phyloP scores from a whole-genome alignment of 1,140 invertebrate genomes.

The Zaprionus kolodkinae region DNA sequence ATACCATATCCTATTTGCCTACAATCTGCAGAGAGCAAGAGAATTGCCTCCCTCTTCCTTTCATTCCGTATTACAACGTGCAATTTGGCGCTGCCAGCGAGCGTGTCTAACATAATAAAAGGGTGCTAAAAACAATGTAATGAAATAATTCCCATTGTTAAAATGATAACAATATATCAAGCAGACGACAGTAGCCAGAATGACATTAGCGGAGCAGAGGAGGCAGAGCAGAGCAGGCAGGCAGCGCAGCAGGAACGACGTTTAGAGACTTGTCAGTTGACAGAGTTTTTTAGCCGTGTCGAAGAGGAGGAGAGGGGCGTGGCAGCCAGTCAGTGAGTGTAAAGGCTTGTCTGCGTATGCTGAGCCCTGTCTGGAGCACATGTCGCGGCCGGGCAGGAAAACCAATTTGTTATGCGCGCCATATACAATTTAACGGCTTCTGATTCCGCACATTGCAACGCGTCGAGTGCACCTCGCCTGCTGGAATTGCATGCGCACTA shows the following conservation, averaged over 20 bases:
- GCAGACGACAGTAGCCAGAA: constrained; percentile 46
- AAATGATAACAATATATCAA: constrained; percentile 83
- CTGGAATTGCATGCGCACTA: constrained; percentile 36
- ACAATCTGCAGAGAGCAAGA: not conserved
- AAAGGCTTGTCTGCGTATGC: constrained; percentile 47
- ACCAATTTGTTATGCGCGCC: constrained; percentile 75
- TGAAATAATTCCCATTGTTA: constrained; percentile 81
- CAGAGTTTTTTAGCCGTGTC: constrained; percentile 42
- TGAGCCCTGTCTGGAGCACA: constrained; percentile 51
- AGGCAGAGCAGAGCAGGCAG: constrained; percentile 45
- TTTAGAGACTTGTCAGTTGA: constrained; percentile 46
- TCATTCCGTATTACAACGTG: constrained; percentile 9
- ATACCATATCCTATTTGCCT: not conserved
- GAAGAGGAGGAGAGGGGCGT: too few species aligned
- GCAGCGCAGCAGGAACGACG: constrained; percentile 30
- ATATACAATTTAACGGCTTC: constrained; percentile 76
- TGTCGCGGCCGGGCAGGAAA: constrained; percentile 62
- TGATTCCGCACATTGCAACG: constrained; percentile 65
- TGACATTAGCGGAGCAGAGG: constrained; percentile 56
- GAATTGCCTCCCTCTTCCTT: not conserved
- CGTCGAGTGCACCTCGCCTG: constrained; percentile 15
- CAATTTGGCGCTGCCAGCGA: constrained; percentile 18
- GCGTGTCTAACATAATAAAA: constrained; percentile 67
- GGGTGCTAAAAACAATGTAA: constrained; percentile 69
- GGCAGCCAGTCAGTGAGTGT: too few species aligned